Evolutionary conservation across 2,888 invertebrate species (phyloP).

Genomic region (Ptycholaimellus sp.): DNA sequence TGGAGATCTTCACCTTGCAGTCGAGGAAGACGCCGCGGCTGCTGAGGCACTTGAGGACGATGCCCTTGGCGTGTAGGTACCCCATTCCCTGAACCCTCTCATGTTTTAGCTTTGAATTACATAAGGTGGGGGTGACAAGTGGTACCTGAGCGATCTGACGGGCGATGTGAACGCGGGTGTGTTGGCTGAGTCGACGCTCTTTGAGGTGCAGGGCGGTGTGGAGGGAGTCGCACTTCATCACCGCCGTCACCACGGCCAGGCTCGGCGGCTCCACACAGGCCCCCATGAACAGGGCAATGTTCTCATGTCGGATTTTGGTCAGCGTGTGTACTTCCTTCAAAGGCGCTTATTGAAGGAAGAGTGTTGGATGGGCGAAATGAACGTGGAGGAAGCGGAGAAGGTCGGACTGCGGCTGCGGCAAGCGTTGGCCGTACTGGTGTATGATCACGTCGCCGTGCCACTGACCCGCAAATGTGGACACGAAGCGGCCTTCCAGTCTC

Average conservation of each 20-base stretch:
- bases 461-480: constrained; percentile 24
- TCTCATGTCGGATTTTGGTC: constrained; percentile 30
- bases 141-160: constrained; percentile 26
- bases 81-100: constrained; percentile 25
- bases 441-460: constrained; percentile 27
- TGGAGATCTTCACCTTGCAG: constrained; percentile 28
- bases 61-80: constrained; percentile 32
- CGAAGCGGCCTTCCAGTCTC: constrained; percentile 19
- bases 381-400: constrained; percentile 10
- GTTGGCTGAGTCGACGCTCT: constrained; percentile 20
- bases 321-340: constrained; percentile 25
- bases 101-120: neutral
- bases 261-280: constrained; percentile 27
- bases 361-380: too few relatives aligned
- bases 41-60: constrained; percentile 28
- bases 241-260: constrained; percentile 29
- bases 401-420: too few relatives aligned
- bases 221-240: constrained; percentile 25
- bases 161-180: constrained; percentile 24
- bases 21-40: constrained; percentile 30
- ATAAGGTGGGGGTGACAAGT: too few relatives aligned
- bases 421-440: constrained; percentile 1
- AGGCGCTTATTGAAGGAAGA: too few relatives aligned
- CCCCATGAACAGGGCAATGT: constrained; percentile 31
- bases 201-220: constrained; percentile 26